Conservation (phyloP, 2,888 invertebrate species). For the Diadegma fenestrale region DNA sequence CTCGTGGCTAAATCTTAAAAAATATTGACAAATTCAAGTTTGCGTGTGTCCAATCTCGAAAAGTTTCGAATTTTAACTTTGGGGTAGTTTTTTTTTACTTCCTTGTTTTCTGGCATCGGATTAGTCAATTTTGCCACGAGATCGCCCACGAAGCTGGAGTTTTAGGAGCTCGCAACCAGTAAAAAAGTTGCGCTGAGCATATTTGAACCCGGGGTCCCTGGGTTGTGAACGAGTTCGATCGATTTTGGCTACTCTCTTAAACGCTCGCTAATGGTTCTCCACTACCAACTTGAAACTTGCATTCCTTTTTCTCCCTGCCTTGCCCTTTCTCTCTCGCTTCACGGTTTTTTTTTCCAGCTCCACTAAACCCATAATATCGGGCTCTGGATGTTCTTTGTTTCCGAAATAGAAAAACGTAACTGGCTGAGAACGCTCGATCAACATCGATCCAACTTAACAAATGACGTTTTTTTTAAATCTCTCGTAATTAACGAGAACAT, state of each 20-base stretch:
- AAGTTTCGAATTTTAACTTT: not conserved
- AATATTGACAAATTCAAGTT: too few relatives aligned
- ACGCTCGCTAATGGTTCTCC: conserved; percentile 52
- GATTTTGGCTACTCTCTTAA: conserved; percentile 43
- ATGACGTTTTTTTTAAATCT: conserved; percentile 14
- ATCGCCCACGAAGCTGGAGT: conserved; percentile 7
- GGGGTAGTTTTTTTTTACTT: not conserved
- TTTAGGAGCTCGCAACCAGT: conserved; percentile 38
- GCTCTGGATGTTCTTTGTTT: conserved; percentile 10
- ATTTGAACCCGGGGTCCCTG: conserved; percentile 38
- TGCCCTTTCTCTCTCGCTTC: not conserved
- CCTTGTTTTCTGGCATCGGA: not conserved
- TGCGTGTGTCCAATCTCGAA: not conserved
- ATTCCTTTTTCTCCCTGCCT: conserved; percentile 21
- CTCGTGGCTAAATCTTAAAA: too few relatives aligned
- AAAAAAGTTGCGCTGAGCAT: conserved; percentile 24
- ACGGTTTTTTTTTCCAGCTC: conserved; percentile 30
- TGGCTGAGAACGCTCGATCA: conserved; percentile 10
- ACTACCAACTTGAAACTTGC: conserved; percentile 46
- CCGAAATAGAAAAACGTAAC: conserved; percentile 5
- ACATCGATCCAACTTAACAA: conserved; percentile 11
- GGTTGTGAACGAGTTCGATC: conserved; percentile 48
- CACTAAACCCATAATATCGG: conserved; percentile 24
- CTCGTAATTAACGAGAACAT: not conserved
- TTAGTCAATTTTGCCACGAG: not conserved